Evolutionary conservation across 2,113 vertebrate genomes (phyloP).

Genomic region (Aegithalos caudatus): DNA sequence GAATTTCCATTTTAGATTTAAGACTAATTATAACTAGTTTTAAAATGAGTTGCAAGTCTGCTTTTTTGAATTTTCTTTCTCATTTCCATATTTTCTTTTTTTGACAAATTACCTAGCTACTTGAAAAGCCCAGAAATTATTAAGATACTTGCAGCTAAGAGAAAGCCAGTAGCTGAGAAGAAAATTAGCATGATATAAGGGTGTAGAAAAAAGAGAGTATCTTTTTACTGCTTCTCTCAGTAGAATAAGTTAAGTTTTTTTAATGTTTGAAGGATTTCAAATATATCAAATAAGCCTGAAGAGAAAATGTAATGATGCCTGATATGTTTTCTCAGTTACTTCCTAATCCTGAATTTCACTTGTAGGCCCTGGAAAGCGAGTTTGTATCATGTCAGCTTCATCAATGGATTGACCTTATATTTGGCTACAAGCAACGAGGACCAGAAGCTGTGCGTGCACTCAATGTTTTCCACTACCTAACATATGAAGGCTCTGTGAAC

Average conservation of each 20-base stretch:
- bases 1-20: background rate
- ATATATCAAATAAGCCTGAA: background rate
- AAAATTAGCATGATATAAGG: background rate
- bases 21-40: background rate
- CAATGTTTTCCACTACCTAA: constrained; percentile 96
- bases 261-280: background rate
- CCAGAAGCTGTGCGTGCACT: constrained; percentile 94
- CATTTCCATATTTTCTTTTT: background rate
- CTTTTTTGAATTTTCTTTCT: background rate
- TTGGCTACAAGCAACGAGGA: constrained; percentile 98
- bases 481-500: constrained; percentile 92
- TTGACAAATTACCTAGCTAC: background rate
- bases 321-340: background rate
- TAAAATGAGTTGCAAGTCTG: background rate
- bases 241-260: background rate
- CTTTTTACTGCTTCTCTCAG: background rate
- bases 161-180: background rate
- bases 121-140: background rate
- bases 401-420: constrained; percentile 99
- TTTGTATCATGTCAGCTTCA: constrained; percentile 99
- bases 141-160: background rate
- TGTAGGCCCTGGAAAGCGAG: constrained; percentile 95
- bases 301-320: background rate
- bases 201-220: background rate
- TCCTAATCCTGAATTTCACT: constrained; percentile 42